phyloP scores from a whole-genome alignment of 2,113 vertebrate genomes.

The Ammodramus savannarum region DNA sequence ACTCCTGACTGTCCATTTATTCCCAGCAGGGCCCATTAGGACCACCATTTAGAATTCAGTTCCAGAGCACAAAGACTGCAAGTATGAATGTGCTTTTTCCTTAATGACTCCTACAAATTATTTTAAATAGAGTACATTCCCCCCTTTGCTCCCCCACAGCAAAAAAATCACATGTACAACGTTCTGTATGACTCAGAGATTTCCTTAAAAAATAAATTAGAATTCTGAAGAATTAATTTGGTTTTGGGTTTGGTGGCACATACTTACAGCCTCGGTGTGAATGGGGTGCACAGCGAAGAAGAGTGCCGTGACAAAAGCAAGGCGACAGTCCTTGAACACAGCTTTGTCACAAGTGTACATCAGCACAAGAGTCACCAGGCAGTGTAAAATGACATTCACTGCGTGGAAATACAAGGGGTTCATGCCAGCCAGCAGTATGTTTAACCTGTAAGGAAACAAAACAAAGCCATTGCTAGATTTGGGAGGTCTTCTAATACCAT shows the following conservation, averaged over 20 bases:
- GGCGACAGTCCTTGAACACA: slow-evolving; percentile 80
- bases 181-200: neutral
- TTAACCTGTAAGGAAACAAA: slow-evolving; percentile 78
- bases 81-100: neutral
- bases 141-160: neutral
- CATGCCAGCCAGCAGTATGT: slow-evolving; percentile 88
- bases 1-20: neutral
- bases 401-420: slow-evolving; percentile 89
- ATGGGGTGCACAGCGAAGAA: slow-evolving; percentile 94
- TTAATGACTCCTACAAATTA: neutral
- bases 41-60: slow-evolving; percentile 1
- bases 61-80: neutral
- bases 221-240: neutral
- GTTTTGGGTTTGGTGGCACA: neutral
- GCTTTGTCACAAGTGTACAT: slow-evolving; percentile 85
- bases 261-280: slow-evolving; percentile 96
- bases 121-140: neutral
- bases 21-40: neutral
- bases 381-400: slow-evolving; percentile 89
- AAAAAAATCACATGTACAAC: neutral
- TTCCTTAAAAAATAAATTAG: neutral
- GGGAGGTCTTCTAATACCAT: neutral
- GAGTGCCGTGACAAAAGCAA: slow-evolving; percentile 84
- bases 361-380: slow-evolving; percentile 84
- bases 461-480: neutral